Conservation (phyloP, 2,888 invertebrate species). For the Trissonchulus sp. region DNA sequence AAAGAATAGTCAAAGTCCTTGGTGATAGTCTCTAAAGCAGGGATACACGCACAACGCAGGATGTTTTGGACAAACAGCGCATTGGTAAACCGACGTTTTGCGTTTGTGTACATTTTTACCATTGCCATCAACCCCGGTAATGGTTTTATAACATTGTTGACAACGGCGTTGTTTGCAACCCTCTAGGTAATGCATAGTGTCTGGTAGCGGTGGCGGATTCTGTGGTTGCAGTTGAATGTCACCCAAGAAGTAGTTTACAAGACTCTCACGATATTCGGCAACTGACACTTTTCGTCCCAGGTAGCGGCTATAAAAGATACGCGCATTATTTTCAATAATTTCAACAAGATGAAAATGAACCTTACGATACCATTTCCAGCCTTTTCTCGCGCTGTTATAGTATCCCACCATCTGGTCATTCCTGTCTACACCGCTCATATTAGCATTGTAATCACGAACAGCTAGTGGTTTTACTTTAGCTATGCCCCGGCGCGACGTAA, state of each 20-base stretch:
- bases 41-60: background rate
- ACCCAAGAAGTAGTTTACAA: background rate
- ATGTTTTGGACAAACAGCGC: conserved; percentile 9
- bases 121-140: background rate
- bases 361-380: conserved; percentile 21
- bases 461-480: background rate
- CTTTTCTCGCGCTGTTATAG: conserved; percentile 17
- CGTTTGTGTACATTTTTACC: background rate
- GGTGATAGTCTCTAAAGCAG: conserved; percentile 3
- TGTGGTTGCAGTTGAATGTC: too few species aligned
- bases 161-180: conserved; percentile 4
- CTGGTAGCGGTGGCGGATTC: background rate
- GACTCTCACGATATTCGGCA: background rate
- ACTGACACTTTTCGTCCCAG: conserved; percentile 8
- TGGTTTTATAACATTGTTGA: conserved; percentile 8
- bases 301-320: conserved; percentile 8
- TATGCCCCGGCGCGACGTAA: background rate
- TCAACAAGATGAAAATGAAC: conserved; percentile 21
- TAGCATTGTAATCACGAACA: conserved; percentile 10
- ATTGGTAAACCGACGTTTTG: conserved; percentile 2
- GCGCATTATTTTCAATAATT: conserved; percentile 22
- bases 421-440: conserved; percentile 22
- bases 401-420: conserved; percentile 24
- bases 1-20: too few species aligned
- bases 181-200: background rate